phyloP scores from a whole-genome alignment of 2,888 invertebrate genomes.

The Eupeodes luniger region DNA sequence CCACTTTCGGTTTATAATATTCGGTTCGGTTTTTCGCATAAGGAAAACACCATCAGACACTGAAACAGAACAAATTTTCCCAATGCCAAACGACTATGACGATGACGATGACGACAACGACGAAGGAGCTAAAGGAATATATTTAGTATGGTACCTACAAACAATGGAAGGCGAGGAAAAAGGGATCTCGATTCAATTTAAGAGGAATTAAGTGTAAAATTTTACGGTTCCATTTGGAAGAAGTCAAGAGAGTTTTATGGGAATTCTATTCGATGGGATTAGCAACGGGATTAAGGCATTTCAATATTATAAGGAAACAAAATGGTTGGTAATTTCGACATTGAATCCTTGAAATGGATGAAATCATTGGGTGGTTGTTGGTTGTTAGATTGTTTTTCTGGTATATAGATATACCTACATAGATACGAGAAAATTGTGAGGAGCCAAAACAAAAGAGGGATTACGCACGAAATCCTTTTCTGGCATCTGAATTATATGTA shows the following conservation, averaged over 20 bases:
- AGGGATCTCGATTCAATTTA: constrained; percentile 76
- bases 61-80: not conserved
- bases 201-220: constrained; percentile 77
- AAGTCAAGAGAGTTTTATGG: constrained; percentile 69
- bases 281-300: constrained; percentile 76
- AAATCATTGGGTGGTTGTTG: constrained; percentile 74
- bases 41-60: constrained; percentile 26
- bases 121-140: constrained; percentile 3
- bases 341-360: constrained; percentile 71
- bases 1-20: constrained; percentile 63
- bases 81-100: not conserved
- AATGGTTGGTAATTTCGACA: constrained; percentile 76
- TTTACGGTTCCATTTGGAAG: constrained; percentile 72
- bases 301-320: constrained; percentile 72
- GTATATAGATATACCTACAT: constrained; percentile 9
- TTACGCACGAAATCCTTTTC: constrained; percentile 51
- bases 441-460: constrained; percentile 48
- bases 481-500: constrained; percentile 29
- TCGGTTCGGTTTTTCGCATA: constrained; percentile 28
- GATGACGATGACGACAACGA: not conserved
- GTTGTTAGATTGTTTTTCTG: constrained; percentile 63
- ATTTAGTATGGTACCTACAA: no score
- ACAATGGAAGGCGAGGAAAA: constrained; percentile 14
- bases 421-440: constrained; percentile 4
- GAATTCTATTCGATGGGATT: constrained; percentile 73